Evolutionary conservation across 2,888 invertebrate genomes (phyloP).

Genomic region (Drosophila affinis): DNA sequence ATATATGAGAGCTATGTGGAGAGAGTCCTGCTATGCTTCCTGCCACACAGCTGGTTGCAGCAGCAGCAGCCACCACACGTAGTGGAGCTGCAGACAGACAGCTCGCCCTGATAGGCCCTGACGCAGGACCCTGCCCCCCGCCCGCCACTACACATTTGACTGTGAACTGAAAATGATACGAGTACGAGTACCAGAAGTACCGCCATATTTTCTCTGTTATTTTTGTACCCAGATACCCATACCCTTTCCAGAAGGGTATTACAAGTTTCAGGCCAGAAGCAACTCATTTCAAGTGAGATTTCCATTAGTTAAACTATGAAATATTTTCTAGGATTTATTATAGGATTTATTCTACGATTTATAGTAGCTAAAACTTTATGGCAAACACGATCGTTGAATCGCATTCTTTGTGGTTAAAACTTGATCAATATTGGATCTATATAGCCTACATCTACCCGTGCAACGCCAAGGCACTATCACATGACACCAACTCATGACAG

Average conservation of each 20-base stretch:
- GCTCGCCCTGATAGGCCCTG: constrained; percentile 22
- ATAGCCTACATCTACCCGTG: not conserved
- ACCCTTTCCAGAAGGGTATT: not conserved
- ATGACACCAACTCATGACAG: too few species aligned
- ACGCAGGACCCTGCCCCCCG: not conserved
- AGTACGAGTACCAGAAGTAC: constrained; percentile 25
- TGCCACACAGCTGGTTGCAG: constrained; percentile 42
- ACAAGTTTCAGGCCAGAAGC: not conserved
- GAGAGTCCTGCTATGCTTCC: constrained; percentile 9
- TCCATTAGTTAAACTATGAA: not conserved
- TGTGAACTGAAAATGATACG: constrained; percentile 61
- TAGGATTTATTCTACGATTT: too few species aligned
- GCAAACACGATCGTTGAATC: too few species aligned
- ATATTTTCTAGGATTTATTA: too few species aligned
- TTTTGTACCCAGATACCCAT: not conserved
- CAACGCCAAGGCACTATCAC: too few species aligned
- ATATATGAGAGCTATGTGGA: constrained; percentile 51
- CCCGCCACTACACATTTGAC: constrained; percentile 44
- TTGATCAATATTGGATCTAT: too few species aligned
- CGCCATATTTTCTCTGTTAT: constrained; percentile 7
- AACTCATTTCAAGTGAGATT: not conserved
- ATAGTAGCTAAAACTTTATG: too few species aligned
- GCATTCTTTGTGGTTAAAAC: too few species aligned
- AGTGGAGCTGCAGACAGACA: constrained; percentile 37
- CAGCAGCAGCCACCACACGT: constrained; percentile 23